phyloP scores from a whole-genome alignment of 2,113 vertebrate species.

The Phalacrocorax brasilianus region DNA sequence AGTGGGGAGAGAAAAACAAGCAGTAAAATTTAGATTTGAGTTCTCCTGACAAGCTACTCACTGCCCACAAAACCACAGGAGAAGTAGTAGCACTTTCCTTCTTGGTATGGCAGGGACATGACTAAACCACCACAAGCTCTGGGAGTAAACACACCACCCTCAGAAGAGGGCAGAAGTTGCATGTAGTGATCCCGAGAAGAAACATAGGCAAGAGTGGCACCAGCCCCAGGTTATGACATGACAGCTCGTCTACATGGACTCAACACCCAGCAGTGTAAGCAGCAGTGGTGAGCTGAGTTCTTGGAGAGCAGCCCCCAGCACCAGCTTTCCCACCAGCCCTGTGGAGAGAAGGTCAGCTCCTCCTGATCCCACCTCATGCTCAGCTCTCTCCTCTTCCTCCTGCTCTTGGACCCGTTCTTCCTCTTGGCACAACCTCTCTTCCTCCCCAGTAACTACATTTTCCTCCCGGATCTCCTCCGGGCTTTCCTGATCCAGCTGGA shows the following conservation, averaged over 20 bases:
- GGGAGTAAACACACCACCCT: not conserved
- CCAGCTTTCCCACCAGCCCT: not conserved
- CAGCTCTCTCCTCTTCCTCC: slow-evolving; percentile 66
- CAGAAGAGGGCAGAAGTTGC: not conserved
- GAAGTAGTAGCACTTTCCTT: not conserved
- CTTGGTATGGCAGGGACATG: not conserved
- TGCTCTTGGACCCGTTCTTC: slow-evolving; percentile 51
- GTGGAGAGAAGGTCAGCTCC: not conserved
- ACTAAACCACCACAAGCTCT: not conserved
- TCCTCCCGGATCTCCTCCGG: slow-evolving; percentile 67
- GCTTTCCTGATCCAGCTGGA: slow-evolving; percentile 64
- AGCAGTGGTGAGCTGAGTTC: not conserved
- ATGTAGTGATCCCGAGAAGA: not conserved
- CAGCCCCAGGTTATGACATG: not conserved
- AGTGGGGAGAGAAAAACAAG: not conserved
- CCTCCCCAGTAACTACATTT: slow-evolving; percentile 70
- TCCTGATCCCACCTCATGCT: slow-evolving; percentile 75
- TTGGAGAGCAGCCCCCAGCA: not conserved
- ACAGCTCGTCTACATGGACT: fast-evolving
- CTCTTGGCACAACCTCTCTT: slow-evolving; percentile 73
- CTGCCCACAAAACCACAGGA: not conserved
- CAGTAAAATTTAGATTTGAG: not conserved
- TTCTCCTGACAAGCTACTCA: not conserved
- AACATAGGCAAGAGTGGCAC: not conserved
- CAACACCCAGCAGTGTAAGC: not conserved